A percentile compares a stretch with the other conserved stretches of the same genome.
These are phyloP conservation scores for Spilosoma lubricipeda DNA, from an alignment of 2,888 invertebrate genomes.

Conservation along the genomic window DNA sequence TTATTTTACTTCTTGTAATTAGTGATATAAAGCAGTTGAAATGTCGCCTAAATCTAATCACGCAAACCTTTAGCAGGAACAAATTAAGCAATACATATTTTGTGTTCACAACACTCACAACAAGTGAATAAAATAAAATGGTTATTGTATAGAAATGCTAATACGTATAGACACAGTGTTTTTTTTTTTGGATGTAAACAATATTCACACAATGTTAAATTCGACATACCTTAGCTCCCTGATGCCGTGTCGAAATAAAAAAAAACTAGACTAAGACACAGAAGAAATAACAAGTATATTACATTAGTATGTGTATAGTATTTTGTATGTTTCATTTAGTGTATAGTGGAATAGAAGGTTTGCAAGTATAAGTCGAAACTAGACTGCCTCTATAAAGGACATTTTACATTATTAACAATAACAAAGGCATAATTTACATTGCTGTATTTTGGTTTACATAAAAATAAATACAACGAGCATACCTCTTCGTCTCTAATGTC, in stretches of 20 bases:
- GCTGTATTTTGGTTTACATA: neutral
- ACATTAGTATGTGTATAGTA: conserved; percentile 3
- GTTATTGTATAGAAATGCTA: neutral
- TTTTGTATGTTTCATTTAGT: neutral
- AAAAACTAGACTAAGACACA: conserved; percentile 54
- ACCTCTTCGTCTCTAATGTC: conserved; percentile 98
- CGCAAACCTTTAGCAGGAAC: neutral
- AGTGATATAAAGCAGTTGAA: neutral
- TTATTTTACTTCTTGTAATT: too few species aligned
- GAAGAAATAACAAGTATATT: conserved; percentile 19
- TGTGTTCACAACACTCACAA: conserved; percentile 6
- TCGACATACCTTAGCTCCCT: conserved; percentile 83
- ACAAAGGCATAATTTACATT: neutral
- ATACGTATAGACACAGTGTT: neutral
- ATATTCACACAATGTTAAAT: conserved; percentile 39
- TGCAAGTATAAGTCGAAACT: neutral
- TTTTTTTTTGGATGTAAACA: conserved; percentile 19
- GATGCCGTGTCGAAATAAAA: conserved; percentile 69
- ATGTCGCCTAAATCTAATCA: neutral
- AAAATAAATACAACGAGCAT: conserved; percentile 52
- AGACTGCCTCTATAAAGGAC: neutral
- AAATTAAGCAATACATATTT: conserved; percentile 2
- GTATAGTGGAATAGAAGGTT: neutral
- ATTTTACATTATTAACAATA: neutral
- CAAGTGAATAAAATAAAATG: conserved; percentile 1